These are phyloP conservation scores for Drosophila asahinai DNA, from an alignment of 1,140 invertebrate species.

Conservation along the genomic window DNA sequence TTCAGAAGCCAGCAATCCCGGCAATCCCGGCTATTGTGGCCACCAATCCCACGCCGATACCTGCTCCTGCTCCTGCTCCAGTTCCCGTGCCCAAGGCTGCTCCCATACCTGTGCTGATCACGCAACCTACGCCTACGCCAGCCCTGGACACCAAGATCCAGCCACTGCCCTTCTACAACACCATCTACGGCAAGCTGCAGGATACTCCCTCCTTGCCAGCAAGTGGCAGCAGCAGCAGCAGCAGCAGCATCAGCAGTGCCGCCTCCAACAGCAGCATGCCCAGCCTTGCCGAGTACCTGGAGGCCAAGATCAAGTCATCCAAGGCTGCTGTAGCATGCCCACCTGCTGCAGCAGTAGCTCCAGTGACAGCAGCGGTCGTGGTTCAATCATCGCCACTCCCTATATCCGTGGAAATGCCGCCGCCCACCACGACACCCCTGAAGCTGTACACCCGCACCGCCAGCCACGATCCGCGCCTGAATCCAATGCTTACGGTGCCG, in stretches of 20 bases:
- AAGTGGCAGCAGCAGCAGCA: neutral
- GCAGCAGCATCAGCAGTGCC: slow-evolving; percentile 46
- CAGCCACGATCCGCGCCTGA: slow-evolving; percentile 81
- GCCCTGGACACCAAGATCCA: slow-evolving; percentile 16
- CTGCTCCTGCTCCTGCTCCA: neutral
- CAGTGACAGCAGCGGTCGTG: neutral
- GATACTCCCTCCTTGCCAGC: slow-evolving; percentile 38
- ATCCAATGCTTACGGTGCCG: slow-evolving; percentile 76
- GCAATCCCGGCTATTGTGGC: neutral
- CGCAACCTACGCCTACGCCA: slow-evolving; percentile 32
- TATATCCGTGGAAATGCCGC: slow-evolving; percentile 47
- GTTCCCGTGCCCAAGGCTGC: slow-evolving; percentile 32
- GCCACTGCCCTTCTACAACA: slow-evolving; percentile 73
- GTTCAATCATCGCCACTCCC: neutral
- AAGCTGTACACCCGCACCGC: slow-evolving; percentile 78
- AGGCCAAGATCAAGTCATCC: slow-evolving; percentile 49
- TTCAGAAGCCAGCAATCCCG: slow-evolving; percentile 26
- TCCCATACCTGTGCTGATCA: slow-evolving; percentile 47
- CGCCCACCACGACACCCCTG: slow-evolving; percentile 58
- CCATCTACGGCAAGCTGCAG: slow-evolving; percentile 80
- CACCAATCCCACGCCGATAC: slow-evolving; percentile 1
- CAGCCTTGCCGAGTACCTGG: slow-evolving; percentile 67
- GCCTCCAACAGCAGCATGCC: slow-evolving; percentile 45
- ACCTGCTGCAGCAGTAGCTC: neutral
- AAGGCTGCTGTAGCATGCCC: slow-evolving; percentile 22